Percentiles rank a stretch among this genome's conserved stretches.
Evolutionary conservation across 1,140 invertebrate genomes (phyloP).

Genomic region (Pristionchus pacificus): DNA sequence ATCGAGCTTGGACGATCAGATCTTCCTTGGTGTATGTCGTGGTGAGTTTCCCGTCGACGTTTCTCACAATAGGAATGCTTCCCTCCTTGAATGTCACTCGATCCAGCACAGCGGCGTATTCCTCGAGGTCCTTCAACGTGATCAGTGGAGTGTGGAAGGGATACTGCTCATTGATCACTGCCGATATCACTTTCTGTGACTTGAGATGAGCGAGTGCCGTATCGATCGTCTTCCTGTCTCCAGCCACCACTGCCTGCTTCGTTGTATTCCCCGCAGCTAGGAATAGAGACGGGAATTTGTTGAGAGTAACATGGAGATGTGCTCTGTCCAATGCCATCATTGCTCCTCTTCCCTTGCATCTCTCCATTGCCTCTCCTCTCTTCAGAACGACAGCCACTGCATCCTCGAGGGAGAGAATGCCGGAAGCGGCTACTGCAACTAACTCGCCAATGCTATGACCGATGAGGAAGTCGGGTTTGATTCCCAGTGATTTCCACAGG

Average conservation of each 20-base stretch:
- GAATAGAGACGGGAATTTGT: constrained; percentile 20
- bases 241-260: constrained; percentile 17
- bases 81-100: constrained; percentile 11
- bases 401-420: constrained; percentile 31
- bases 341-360: constrained; percentile 23
- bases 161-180: constrained; percentile 26
- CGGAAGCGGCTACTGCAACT: constrained; percentile 26
- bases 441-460: constrained; percentile 39
- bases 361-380: constrained; percentile 33
- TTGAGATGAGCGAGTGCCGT: constrained; percentile 17
- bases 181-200: constrained; percentile 15
- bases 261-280: constrained; percentile 32
- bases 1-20: constrained; percentile 21
- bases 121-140: constrained; percentile 14
- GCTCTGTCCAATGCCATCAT: constrained; percentile 33
- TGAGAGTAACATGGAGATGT: constrained; percentile 12
- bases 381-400: constrained; percentile 24
- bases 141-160: constrained; percentile 37
- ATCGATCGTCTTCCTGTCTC: constrained; percentile 7
- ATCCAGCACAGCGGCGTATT: constrained; percentile 1
- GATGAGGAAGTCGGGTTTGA: constrained; percentile 5
- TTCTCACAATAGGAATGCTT: constrained; percentile 28
- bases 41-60: constrained; percentile 23
- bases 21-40: constrained; percentile 18
- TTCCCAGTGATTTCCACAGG: background rate